Conservation (phyloP, 2,797 vertebrate species). For the Percopsis omiscomaycus region DNA sequence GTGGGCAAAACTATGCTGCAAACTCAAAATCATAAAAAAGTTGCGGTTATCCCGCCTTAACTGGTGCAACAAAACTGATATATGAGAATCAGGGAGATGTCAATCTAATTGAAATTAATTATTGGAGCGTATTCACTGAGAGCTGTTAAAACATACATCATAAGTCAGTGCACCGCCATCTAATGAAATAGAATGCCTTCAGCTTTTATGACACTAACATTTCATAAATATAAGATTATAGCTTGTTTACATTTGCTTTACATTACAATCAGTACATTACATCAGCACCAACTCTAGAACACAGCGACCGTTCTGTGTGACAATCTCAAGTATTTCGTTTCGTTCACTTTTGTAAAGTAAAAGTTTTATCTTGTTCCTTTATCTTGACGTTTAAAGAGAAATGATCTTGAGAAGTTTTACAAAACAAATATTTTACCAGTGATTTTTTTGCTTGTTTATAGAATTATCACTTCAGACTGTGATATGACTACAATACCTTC, state of each 20-base stretch:
- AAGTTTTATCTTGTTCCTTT: not conserved
- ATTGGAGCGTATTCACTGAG: not conserved
- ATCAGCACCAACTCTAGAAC: not conserved
- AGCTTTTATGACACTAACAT: not conserved
- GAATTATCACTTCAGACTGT: not conserved
- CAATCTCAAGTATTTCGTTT: slow-evolving; percentile 2
- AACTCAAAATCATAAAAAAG: no score
- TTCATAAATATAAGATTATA: not conserved
- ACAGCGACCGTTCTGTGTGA: not conserved
- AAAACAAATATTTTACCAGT: not conserved
- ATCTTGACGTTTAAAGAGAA: not conserved
- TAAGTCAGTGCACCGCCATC: no score
- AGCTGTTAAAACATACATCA: not conserved
- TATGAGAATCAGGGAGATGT: no score
- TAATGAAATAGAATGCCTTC: not conserved
- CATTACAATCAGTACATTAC: not conserved
- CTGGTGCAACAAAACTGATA: no score
- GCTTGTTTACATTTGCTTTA: not conserved
- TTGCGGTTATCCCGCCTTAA: no score
- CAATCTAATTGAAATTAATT: no score
- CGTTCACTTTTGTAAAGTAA: not conserved
- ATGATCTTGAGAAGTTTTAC: not conserved
- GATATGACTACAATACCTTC: not conserved
- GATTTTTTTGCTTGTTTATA: not conserved
- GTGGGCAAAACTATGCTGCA: no score